Evolutionary conservation across 2,888 invertebrate species (phyloP), one percentile per base, ranked within the genome.

Genomic region (Proisotoma minuta): DNA sequence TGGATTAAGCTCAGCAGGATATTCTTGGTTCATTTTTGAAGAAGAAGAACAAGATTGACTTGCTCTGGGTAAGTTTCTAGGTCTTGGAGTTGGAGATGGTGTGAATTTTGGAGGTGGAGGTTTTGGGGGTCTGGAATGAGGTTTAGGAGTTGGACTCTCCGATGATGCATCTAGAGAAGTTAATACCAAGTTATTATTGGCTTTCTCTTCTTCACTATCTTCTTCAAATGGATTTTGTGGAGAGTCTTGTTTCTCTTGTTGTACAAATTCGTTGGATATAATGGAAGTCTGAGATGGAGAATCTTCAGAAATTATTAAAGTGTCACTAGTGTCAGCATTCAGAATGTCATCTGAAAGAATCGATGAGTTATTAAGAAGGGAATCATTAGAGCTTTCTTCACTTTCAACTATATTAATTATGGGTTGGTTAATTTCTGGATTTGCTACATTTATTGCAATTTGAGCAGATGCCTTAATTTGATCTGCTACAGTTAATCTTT

Each of bases 1-100:
- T 3, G 92, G 92, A 81, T 93, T 92, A 68, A 91, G 80, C 75
- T 88, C 84, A 68, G 84, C 84, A 0, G 92, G 92, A 79, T 92
- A 91, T 43, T 79, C 66, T 5, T 69, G 62, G 77, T 52, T 74
- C 65, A 12, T 68, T 56, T 51, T 73, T 69, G 22, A 61, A 23
- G 48, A 51, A 57, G 26, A 22, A 67, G 8, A 10, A 34, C 34
- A 10, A 34, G 34, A 15, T 34, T 34, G 34, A 15, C 15, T 34
- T 10, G 39, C 15, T 34, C 20, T 47, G 18, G 43, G 12, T 20
- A 59, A 24, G 59, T 54, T 48, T 47, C 43, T 43, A n/a, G 68
- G 64, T 22, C 43, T 39, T 26, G 59, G 52, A 24, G 59, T 48
- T 4, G 43, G 40, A 24, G 43, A 26, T 54, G 68, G 24, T 43